Evolutionary conservation across 2,888 invertebrate species (phyloP).

Genomic region (Noctua janthina): DNA sequence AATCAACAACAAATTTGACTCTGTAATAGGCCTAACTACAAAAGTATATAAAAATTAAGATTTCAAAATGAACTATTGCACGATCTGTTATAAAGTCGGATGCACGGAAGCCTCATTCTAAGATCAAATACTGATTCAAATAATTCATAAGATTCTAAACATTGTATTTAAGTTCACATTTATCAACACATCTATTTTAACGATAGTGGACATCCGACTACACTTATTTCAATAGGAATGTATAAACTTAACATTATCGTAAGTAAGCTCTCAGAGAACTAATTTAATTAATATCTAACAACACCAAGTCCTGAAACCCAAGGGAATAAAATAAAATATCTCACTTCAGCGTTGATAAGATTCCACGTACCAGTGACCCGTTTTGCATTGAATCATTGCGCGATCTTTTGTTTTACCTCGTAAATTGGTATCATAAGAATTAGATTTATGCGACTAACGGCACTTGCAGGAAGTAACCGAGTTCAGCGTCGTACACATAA

Average conservation of each 20-base stretch:
- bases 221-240: slow-evolving; percentile 82
- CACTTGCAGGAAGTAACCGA: slow-evolving; percentile 30
- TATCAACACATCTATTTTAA: slow-evolving; percentile 54
- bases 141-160: slow-evolving; percentile 40
- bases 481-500: slow-evolving; percentile 27
- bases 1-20: slow-evolving; percentile 50
- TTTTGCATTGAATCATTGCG: slow-evolving; percentile 51
- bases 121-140: slow-evolving; percentile 59
- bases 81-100: slow-evolving; percentile 44
- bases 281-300: slow-evolving; percentile 62
- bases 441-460: slow-evolving; percentile 53
- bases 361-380: slow-evolving; percentile 42
- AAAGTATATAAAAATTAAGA: slow-evolving; percentile 55
- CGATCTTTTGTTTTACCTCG: slow-evolving; percentile 32
- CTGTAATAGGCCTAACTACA: slow-evolving; percentile 58
- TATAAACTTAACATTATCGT: slow-evolving; percentile 81
- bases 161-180: slow-evolving; percentile 37
- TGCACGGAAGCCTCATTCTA: slow-evolving; percentile 55
- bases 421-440: slow-evolving; percentile 53
- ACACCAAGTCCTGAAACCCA: slow-evolving; percentile 58
- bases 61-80: slow-evolving; percentile 64
- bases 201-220: slow-evolving; percentile 53
- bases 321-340: slow-evolving; percentile 56
- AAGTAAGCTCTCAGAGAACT: slow-evolving; percentile 72
- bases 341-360: slow-evolving; percentile 38